Evolutionary conservation across 30 jellyfish, hydroid and myxozoan species (phyloP).

Genomic region (Aurelia aurita complex sp. Pacific): DNA sequence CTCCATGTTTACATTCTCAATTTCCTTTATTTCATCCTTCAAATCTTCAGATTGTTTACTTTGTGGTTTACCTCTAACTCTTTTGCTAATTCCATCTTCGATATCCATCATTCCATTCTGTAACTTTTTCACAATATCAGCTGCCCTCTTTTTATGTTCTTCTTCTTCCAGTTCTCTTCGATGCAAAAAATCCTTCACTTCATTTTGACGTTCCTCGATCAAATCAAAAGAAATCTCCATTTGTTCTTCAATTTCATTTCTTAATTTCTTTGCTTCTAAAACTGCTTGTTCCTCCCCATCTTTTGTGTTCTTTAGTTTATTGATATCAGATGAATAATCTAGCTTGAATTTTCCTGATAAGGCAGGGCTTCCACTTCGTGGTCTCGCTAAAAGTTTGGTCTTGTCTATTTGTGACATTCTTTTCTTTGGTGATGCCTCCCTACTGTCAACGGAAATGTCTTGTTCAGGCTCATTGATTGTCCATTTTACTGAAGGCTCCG

Average conservation of each 20-base stretch:
- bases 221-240: slow-evolving; percentile 69
- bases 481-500: no score
- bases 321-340: slow-evolving; percentile 27
- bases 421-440: no score
- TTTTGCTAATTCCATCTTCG: slow-evolving; percentile 15
- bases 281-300: slow-evolving; percentile 35
- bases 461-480: no score
- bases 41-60: neutral
- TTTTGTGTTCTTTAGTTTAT: slow-evolving; percentile 21
- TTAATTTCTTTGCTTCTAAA: slow-evolving; percentile 46
- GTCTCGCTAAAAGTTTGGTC: no score
- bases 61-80: neutral
- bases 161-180: slow-evolving; percentile 64
- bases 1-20: neutral
- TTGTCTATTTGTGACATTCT: no score
- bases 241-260: slow-evolving; percentile 57
- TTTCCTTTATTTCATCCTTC: neutral
- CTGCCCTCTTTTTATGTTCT: slow-evolving; percentile 60
- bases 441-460: no score
- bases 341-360: neutral
- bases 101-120: slow-evolving; percentile 48
- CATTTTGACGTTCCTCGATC: slow-evolving; percentile 61
- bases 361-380: no score
- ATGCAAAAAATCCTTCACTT: slow-evolving; percentile 44
- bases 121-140: slow-evolving; percentile 47